Evolutionary conservation across 2,797 vertebrate genomes (phyloP), one percentile per base, ranked within the genome.

Genomic region (Apogon hyalosoma): DNA sequence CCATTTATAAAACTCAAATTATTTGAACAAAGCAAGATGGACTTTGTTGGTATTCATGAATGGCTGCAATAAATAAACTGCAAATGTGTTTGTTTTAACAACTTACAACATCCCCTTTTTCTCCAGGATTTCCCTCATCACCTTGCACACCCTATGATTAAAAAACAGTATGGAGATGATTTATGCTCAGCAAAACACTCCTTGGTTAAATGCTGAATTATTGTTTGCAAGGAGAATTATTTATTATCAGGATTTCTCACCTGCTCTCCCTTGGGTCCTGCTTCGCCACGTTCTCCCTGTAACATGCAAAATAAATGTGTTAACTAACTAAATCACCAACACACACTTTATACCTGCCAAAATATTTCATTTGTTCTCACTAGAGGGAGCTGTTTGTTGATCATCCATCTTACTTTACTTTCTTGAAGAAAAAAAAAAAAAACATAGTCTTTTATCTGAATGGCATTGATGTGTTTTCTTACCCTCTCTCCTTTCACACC

Each of bases 401-500:
- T 16, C 39, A 46, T 65, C 36, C 28, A 71, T 73, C 21, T 48
- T 9, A 43, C 3, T 21, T 38, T 59, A 11, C 16, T 47, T 59
- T 59, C 46, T 36, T 36, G 7, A 36, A 28, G 12, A 59, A 47
- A 46, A 59, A 42, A 58, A 45, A 36, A 36, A 28, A n/a, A 57
- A 77, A 31, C 65, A 58, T 40, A 12, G 13, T 58, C 31, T 18
- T 7, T 12, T 58, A 62, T 75, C 50, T 70, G 31, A 59, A 19
- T 19, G 47, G 13, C 15, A 63, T 14, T 21, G n/a, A 9, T 3
- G 13, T n/a, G 3, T 53, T 75, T 38, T 68, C 94, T 96, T 95
- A 99, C 98, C 95, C 96, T 93, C 67, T 97, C 96, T 78, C 98
- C 98, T 91, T 96, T 97, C 71, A 92, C 79, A 75, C 98, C 98